Evolutionary conservation across 2,888 invertebrate species (phyloP).

Genomic region (Pelosia muscerda): DNA sequence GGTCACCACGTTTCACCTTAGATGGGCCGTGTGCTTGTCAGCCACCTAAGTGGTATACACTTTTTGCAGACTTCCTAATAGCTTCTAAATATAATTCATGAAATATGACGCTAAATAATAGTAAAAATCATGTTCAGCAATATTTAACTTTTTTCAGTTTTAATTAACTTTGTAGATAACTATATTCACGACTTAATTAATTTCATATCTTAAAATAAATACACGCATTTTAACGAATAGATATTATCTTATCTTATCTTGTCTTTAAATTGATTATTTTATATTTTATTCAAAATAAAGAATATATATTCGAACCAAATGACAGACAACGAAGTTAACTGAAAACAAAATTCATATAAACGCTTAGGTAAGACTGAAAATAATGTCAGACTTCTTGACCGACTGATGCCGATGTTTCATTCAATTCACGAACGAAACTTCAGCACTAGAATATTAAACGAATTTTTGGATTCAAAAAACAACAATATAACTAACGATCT

Average conservation of each 20-base stretch:
- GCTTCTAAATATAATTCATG: too few relatives aligned
- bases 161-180: too few relatives aligned
- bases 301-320: background rate
- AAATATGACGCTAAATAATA: too few relatives aligned
- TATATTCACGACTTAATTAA: background rate
- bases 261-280: too few relatives aligned
- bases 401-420: constrained; percentile 61
- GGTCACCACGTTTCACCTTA: too few relatives aligned
- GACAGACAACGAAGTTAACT: constrained; percentile 4
- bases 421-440: constrained; percentile 51
- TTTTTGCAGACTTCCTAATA: too few relatives aligned
- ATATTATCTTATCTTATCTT: background rate
- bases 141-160: too few relatives aligned
- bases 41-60: too few relatives aligned
- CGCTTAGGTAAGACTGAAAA: constrained; percentile 57
- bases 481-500: constrained; percentile 41
- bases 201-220: too few relatives aligned
- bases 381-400: constrained; percentile 49
- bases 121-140: too few relatives aligned
- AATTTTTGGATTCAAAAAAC: constrained; percentile 26
- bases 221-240: background rate
- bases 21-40: too few relatives aligned
- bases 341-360: constrained; percentile 50
- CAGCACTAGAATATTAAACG: constrained; percentile 53
- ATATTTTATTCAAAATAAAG: too few relatives aligned